Conservation (phyloP, 2,797 vertebrate genomes). For the Arctocebus calabarensis region DNA sequence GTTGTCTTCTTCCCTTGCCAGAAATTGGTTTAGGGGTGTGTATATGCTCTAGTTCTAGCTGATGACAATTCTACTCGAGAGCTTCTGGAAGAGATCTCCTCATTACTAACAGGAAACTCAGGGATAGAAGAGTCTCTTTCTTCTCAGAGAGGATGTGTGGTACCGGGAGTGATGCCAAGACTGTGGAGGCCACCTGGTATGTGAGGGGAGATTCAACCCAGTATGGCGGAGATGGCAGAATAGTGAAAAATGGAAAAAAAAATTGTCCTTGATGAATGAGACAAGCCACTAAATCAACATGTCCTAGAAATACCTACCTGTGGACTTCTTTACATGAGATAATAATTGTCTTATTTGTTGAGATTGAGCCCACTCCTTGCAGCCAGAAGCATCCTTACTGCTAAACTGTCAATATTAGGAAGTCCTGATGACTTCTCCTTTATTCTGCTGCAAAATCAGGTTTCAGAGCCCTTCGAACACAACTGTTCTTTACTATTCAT, state of each 20-base stretch:
- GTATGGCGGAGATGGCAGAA: neutral
- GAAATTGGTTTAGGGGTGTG: neutral
- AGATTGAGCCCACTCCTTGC: neutral
- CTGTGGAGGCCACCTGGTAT: neutral
- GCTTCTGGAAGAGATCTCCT: neutral
- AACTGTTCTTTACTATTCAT: neutral
- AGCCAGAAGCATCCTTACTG: neutral
- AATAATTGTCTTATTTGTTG: neutral
- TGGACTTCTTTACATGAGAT: neutral
- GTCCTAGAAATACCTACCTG: neutral
- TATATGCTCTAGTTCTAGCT: neutral
- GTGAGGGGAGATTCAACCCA: neutral
- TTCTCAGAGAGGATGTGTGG: neutral
- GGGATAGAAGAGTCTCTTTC: neutral
- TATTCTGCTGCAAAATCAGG: neutral
- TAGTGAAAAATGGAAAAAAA: neutral
- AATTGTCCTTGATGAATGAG: neutral
- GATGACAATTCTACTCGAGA: neutral
- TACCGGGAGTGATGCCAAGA: neutral
- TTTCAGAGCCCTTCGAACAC: neutral
- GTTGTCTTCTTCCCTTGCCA: neutral
- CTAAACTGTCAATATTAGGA: neutral
- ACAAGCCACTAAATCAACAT: neutral
- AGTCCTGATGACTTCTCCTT: neutral
- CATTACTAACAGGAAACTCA: neutral